Evolutionary conservation across 2,797 vertebrate genomes (phyloP).

Genomic region (Acanthurus leucopareius): DNA sequence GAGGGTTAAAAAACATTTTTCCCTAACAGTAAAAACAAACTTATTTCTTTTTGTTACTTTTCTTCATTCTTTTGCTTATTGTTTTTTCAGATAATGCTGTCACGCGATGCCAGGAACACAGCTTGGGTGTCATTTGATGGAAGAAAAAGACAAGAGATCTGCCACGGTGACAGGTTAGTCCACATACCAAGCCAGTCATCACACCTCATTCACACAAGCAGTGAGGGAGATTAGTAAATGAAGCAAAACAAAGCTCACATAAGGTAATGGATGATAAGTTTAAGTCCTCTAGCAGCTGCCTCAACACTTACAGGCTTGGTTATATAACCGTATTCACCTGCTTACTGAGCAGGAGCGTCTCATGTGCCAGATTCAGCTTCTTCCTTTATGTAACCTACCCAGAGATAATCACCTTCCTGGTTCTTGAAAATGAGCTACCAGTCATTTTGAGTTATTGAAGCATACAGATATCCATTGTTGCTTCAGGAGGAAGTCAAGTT

Average conservation of each 20-base stretch:
- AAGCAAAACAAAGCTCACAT: background rate
- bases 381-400: slow-evolving; percentile 47
- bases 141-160: slow-evolving; percentile 88
- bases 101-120: slow-evolving; percentile 86
- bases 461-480: slow-evolving; percentile 17
- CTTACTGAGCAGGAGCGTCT: slow-evolving; percentile 35
- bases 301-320: slow-evolving; percentile 58
- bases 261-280: slow-evolving; percentile 3
- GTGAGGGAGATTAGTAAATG: background rate
- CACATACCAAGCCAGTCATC: background rate
- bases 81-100: slow-evolving; percentile 83
- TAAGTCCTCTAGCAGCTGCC: slow-evolving; percentile 31
- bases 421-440: slow-evolving; percentile 21
- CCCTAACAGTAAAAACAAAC: too few relatives aligned
- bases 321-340: slow-evolving; percentile 51
- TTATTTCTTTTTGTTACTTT: background rate
- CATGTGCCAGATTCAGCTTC: slow-evolving; percentile 8
- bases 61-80: background rate
- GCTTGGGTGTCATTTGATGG: slow-evolving; percentile 91
- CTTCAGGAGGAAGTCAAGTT: slow-evolving; percentile 32
- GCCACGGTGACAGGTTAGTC: slow-evolving; percentile 87
- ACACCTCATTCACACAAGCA: background rate
- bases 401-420: slow-evolving; percentile 43
- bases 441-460: background rate
- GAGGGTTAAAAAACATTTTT: background rate